Base-by-base conservation (phyloP, 2,797 vertebrate species). In the Halcyon smyrnensis region DNA sequence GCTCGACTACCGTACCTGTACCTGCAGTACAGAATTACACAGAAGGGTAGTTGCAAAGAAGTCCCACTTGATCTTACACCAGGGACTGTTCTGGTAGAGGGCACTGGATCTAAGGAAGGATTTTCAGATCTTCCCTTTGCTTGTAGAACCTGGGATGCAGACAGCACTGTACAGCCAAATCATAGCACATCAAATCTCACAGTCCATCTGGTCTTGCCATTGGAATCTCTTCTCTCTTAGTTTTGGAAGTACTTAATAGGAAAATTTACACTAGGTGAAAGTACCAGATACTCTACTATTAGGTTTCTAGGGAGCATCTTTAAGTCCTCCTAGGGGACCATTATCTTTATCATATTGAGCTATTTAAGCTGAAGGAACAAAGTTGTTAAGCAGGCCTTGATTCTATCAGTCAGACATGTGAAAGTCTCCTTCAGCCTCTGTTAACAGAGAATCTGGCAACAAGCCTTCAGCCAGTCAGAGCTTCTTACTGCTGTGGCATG, bases 221-320 rank as follows among this genome's bases (percentile, higher is more conserved):
- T 70, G 56, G 20, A 85, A 82, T 53, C 4, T 53, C 28, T 76
- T 65, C 41, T 83, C 77, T 69, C 62, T 70, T 13, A 41, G 17
- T 39, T n/a, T 56, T 23, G 11, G 15, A 54, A 54, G 5, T 50
- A 73, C 30, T 65, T 62, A 21, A 23, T n/a, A 59, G 34, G 63
- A 67, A 27, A n/a, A 36, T 2, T 57, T 63, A 30, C 2, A 16
- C 4, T 39, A 43, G 19, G 8, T 87, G 11, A 69, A 75, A 62
- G 20, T 63, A 54, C n/a, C 51, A 43, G 12, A 14, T 69, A 39
- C 11, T 78, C 12, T 70, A 8, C 50, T 69, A 2, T 27, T 71
- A n/a, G 1, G 5, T 23, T 70, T 84, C 56, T 54, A 1, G 0
- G 11, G 59, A 34, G 64, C 37, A 45, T 15, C 4, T 0, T 25